Evolutionary conservation across 2,113 vertebrate genomes (phyloP).

Genomic region (Lathamus discolor): DNA sequence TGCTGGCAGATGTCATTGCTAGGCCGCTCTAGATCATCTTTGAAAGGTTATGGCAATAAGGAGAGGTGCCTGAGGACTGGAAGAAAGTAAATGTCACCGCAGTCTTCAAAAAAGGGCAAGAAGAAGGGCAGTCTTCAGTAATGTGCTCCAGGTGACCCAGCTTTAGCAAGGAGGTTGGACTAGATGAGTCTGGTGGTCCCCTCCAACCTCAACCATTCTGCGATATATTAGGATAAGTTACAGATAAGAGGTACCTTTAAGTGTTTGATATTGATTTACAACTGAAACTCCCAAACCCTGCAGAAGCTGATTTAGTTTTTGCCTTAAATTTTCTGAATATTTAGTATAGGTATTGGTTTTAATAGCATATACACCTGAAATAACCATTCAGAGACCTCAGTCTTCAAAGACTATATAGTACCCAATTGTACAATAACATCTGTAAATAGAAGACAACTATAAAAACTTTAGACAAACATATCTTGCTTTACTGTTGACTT

Average conservation of each 20-base stretch:
- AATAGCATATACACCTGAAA: background rate
- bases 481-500: constrained; percentile 15
- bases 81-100: background rate
- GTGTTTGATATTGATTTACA: background rate
- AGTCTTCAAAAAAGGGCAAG: background rate
- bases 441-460: background rate
- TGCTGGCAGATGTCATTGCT: background rate
- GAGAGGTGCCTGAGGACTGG: background rate
- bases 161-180: background rate
- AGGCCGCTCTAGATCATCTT: background rate
- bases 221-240: background rate
- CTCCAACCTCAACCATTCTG: background rate
- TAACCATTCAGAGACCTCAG: background rate
- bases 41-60: background rate
- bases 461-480: background rate
- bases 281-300: background rate
- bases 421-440: background rate
- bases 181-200: background rate
- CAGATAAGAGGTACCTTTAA: background rate
- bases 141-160: background rate
- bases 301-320: background rate
- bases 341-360: background rate
- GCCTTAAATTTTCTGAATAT: background rate
- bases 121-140: background rate
- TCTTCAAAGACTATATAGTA: background rate